phyloP scores from a whole-genome alignment of 2,797 vertebrate genomes.

The Oreonectes daqikongensis region DNA sequence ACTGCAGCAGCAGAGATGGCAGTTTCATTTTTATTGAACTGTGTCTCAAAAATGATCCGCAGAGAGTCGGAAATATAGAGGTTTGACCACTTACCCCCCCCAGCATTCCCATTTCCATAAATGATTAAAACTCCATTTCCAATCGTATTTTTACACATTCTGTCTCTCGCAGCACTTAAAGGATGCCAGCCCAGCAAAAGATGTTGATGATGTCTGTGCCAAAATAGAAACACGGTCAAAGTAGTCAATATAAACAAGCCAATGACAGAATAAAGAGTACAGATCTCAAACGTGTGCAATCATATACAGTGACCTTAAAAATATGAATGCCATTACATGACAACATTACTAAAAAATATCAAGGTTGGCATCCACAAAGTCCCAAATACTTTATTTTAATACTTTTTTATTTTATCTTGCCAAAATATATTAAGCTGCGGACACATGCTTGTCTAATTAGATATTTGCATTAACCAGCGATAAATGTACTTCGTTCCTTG shows the following conservation, averaged over 20 bases:
- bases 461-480: background rate
- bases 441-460: background rate
- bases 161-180: slow-evolving; percentile 21
- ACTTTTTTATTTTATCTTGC: no score
- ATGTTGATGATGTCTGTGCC: slow-evolving; percentile 32
- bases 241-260: background rate
- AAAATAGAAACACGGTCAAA: slow-evolving; percentile 2
- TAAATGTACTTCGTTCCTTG: no score
- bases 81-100: slow-evolving; percentile 27
- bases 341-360: no score
- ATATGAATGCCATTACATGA: no score
- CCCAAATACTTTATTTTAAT: background rate
- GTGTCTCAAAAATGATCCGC: slow-evolving; percentile 52
- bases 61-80: slow-evolving; percentile 38
- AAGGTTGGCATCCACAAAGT: no score
- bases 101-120: slow-evolving; percentile 20
- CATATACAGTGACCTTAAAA: no score
- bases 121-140: slow-evolving; percentile 45
- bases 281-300: no score
- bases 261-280: background rate
- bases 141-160: slow-evolving; percentile 49
- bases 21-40: slow-evolving; percentile 62
- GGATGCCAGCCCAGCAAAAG: background rate
- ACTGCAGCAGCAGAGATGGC: slow-evolving; percentile 54
- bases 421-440: no score